These are phyloP conservation scores for Tenebrosternarchus preto DNA, from an alignment of 2,113 vertebrate species.

Conservation along the genomic window DNA sequence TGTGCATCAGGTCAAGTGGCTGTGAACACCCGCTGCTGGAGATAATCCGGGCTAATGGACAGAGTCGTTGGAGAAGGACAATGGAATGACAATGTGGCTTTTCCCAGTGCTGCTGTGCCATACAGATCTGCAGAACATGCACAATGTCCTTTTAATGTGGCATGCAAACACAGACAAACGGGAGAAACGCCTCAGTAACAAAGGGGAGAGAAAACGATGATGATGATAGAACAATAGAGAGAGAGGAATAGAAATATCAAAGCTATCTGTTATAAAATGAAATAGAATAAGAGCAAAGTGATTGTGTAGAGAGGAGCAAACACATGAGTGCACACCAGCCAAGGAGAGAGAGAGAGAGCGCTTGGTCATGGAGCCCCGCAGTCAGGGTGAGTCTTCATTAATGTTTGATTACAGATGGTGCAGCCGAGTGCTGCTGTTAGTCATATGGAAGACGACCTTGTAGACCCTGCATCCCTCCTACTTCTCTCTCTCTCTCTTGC, in stretches of 20 bases:
- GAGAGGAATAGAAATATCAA: not conserved
- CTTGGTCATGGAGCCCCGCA: conserved; percentile 30
- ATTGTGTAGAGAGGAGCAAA: not conserved
- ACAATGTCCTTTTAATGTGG: conserved; percentile 12
- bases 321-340: not conserved
- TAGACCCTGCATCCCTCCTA: not conserved
- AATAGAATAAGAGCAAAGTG: not conserved
- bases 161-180: not conserved
- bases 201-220: too few species aligned
- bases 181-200: not conserved
- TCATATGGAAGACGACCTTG: conserved; percentile 37
- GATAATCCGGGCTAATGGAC: conserved; percentile 45
- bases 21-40: conserved; percentile 28
- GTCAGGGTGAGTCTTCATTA: conserved; percentile 33
- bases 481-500: conserved; percentile 1
- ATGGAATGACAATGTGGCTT: conserved; percentile 40
- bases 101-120: not conserved
- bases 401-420: conserved; percentile 46
- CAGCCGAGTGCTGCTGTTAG: conserved; percentile 37
- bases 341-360: not conserved
- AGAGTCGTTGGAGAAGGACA: conserved; percentile 41
- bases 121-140: conserved; percentile 11
- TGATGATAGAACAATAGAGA: not conserved
- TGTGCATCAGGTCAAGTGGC: conserved; percentile 36
- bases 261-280: not conserved